Percentiles rank a stretch among this genome's conserved stretches.
These are phyloP conservation scores for Solenodon paradoxus DNA, from an alignment of 2,113 vertebrate genomes.

Conservation along the genomic window DNA sequence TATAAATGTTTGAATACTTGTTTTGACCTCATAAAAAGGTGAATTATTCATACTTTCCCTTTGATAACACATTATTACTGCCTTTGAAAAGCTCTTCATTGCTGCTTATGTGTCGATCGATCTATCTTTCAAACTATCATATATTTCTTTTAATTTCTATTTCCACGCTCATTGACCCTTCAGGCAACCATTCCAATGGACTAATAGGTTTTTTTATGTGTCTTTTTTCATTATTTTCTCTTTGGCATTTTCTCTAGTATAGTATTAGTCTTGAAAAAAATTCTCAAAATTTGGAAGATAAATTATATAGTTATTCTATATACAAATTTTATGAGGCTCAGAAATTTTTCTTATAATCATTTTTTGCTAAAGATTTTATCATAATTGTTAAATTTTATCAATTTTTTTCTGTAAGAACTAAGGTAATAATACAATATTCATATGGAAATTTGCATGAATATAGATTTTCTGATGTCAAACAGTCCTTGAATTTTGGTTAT, in stretches of 20 bases:
- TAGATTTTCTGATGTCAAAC: neutral
- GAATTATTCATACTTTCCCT: neutral
- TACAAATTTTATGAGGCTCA: neutral
- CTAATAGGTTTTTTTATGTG: neutral
- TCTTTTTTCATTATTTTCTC: neutral
- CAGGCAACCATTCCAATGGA: neutral
- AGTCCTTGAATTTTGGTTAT: neutral
- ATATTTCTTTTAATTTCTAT: neutral
- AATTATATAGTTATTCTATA: neutral
- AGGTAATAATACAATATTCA: neutral
- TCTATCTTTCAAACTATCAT: neutral
- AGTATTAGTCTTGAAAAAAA: neutral
- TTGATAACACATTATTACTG: neutral
- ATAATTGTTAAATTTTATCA: neutral
- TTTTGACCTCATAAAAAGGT: neutral
- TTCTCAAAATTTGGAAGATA: neutral
- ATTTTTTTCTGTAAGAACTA: neutral
- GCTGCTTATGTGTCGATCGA: too few relatives aligned
- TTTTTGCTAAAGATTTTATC: neutral
- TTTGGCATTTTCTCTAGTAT: neutral
- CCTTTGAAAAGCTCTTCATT: neutral
- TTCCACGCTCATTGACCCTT: neutral
- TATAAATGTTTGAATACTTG: neutral
- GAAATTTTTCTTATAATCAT: neutral
- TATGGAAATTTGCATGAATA: neutral